These are phyloP conservation scores for Variabilichromis moorii DNA, from an alignment of 2,113 vertebrate species.

Conservation along the genomic window DNA sequence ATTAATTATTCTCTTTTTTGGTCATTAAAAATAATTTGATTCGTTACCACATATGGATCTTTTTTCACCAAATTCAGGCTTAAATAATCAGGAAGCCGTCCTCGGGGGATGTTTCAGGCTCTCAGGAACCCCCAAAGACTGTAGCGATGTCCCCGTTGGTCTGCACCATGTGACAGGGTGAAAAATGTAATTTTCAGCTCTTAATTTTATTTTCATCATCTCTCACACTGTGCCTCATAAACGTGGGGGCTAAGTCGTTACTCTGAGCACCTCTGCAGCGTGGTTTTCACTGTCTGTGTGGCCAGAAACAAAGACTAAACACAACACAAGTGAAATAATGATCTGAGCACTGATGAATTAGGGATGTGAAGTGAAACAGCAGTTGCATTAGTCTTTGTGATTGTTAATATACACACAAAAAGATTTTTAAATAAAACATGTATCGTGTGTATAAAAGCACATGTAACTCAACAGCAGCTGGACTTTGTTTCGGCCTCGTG, in stretches of 20 bases:
- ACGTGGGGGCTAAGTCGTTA: fast-evolving
- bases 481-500: not conserved
- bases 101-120: fast-evolving
- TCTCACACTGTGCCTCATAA: not conserved
- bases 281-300: not conserved
- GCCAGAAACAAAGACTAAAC: not conserved
- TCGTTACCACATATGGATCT: not conserved
- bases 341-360: not conserved
- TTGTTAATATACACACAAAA: not conserved
- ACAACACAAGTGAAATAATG: fast-evolving
- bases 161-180: fast-evolving
- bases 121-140: not conserved
- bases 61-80: not conserved
- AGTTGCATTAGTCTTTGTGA: not conserved
- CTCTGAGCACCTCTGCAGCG: not conserved
- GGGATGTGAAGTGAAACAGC: not conserved
- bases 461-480: not conserved
- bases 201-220: not conserved
- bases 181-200: not conserved
- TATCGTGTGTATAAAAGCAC: too few relatives aligned
- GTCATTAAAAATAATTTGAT: not conserved
- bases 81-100: not conserved
- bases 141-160: fast-evolving
- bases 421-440: not conserved
- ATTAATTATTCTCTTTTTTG: not conserved